Conservation (phyloP, 2,888 invertebrate genomes). For the Hydriomena furcata region DNA sequence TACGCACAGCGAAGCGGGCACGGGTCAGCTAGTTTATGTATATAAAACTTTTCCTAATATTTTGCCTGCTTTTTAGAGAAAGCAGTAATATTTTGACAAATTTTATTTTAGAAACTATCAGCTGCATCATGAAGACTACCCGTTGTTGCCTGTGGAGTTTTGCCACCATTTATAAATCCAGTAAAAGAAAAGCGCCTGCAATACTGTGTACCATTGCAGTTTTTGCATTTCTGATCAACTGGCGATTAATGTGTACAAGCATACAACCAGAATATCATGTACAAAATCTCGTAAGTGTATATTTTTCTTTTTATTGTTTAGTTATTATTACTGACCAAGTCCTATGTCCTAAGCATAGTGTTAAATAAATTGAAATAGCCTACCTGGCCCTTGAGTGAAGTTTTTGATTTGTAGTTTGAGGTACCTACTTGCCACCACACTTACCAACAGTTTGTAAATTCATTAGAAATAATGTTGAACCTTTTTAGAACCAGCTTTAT, state of each 20-base stretch:
- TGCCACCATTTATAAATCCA: slow-evolving; percentile 35
- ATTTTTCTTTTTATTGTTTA: too few species aligned
- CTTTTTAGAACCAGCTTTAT: background rate
- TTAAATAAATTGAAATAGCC: too few species aligned
- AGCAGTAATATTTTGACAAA: background rate
- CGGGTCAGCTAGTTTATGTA: too few species aligned
- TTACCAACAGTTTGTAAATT: too few species aligned
- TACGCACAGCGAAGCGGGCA: too few species aligned
- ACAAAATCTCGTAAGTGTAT: slow-evolving; percentile 83
- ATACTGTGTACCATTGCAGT: slow-evolving; percentile 28
- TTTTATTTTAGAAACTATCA: slow-evolving; percentile 1
- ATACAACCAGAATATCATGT: slow-evolving; percentile 83
- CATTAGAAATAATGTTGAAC: too few species aligned
- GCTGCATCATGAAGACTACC: slow-evolving; percentile 4
- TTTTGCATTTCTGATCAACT: slow-evolving; percentile 53
- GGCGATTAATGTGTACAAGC: slow-evolving; percentile 84
- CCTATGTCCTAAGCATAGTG: too few species aligned
- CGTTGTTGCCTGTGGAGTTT: slow-evolving; percentile 29
- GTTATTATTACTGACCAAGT: too few species aligned
- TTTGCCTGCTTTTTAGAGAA: background rate
- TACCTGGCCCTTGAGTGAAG: too few species aligned
- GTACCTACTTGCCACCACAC: too few species aligned
- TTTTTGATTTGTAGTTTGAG: too few species aligned
- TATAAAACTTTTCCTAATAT: too few species aligned
- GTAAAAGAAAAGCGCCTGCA: slow-evolving; percentile 37